A percentile compares a stretch with the other conserved stretches of the same genome.
Conservation (phyloP, 2,888 invertebrate species). For the Andrena camellia region DNA sequence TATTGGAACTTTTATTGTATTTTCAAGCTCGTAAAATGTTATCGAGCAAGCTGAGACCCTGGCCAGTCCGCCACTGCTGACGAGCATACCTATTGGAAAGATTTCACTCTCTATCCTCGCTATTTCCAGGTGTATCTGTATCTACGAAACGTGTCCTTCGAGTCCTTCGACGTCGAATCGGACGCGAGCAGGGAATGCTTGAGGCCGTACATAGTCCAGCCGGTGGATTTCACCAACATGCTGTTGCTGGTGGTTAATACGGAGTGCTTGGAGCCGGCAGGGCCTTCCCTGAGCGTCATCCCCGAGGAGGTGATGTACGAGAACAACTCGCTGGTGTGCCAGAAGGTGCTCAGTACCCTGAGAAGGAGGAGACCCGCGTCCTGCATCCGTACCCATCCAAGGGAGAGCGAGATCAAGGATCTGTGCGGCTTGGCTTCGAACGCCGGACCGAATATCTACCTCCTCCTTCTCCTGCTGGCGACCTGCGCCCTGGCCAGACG, state of each 20-base stretch:
- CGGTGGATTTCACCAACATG: conserved; percentile 92
- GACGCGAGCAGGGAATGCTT: conserved; percentile 68
- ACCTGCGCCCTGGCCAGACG: conserved; percentile 20
- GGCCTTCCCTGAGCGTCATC: conserved; percentile 84
- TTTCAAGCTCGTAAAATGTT: no score
- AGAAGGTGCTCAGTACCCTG: conserved; percentile 87
- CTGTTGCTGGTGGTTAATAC: conserved; percentile 91
- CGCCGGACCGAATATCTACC: conserved; percentile 64
- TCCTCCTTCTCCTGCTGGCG: conserved; percentile 59
- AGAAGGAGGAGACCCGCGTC: conserved; percentile 90
- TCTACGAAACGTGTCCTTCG: conserved; percentile 78
- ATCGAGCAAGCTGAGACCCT: no score
- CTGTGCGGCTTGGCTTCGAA: conserved; percentile 79
- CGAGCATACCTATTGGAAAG: no score
- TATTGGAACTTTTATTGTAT: no score
- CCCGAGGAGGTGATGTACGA: conserved; percentile 84
- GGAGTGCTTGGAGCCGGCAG: conserved; percentile 86
- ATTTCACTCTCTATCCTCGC: no score
- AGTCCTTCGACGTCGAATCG: conserved; percentile 76
- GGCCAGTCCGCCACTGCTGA: no score
- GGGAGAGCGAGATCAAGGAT: conserved; percentile 87
- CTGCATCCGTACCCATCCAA: conserved; percentile 91
- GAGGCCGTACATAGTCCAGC: conserved; percentile 90
- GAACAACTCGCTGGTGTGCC: conserved; percentile 89
- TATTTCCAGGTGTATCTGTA: conserved; percentile 84